A percentile compares a stretch with the other conserved stretches of the same genome.
phyloP scores from a whole-genome alignment of 2,113 vertebrate species.

The Bettongia penicillata region DNA sequence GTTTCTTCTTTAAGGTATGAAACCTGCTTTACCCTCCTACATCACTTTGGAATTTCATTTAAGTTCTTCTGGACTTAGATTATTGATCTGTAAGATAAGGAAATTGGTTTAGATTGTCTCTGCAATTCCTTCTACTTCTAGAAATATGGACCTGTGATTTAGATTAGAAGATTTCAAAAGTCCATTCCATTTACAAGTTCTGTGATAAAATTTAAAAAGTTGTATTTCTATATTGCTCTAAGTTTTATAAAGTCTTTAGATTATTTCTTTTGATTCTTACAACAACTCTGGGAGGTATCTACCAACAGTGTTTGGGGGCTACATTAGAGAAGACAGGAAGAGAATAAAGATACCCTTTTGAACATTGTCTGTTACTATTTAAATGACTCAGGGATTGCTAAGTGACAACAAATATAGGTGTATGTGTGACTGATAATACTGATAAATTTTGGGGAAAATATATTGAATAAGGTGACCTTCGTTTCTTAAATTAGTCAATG shows the following conservation, averaged over 20 bases:
- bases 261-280: background rate
- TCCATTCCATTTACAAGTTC: background rate
- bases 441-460: constrained; percentile 8
- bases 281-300: background rate
- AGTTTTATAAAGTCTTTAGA: background rate
- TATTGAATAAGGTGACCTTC: constrained; percentile 21
- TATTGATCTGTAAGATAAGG: background rate
- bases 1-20: background rate
- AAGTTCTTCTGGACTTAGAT: background rate
- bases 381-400: background rate
- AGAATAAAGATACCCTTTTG: background rate
- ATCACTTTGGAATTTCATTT: background rate
- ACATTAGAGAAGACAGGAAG: background rate
- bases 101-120: background rate
- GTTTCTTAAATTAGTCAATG: background rate
- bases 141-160: background rate
- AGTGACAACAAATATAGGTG: constrained; percentile 12
- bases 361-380: background rate
- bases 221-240: background rate
- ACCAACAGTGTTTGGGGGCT: background rate
- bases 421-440: background rate
- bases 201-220: background rate
- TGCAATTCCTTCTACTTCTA: background rate
- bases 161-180: background rate
- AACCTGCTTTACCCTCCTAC: background rate